Percentiles rank a stretch among this genome's conserved stretches.
Evolutionary conservation across 2,113 vertebrate genomes (phyloP).

Genomic region (Nibea coibor): DNA sequence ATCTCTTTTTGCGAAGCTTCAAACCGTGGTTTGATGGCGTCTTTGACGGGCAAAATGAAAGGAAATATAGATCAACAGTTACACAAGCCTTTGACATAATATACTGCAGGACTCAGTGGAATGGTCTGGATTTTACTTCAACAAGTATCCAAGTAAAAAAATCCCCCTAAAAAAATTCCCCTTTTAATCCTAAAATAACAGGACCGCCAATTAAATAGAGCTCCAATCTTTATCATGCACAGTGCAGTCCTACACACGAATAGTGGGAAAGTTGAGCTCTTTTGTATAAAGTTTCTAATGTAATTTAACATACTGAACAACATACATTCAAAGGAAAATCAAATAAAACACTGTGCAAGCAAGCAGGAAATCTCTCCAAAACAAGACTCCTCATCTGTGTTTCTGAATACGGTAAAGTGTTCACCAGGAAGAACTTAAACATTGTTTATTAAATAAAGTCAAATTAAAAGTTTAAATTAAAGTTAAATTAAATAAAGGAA

Average conservation of each 20-base stretch:
- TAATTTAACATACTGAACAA: too few species aligned
- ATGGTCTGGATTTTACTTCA: not conserved
- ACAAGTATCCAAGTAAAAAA: not conserved
- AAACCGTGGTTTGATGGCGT: slow-evolving; percentile 51
- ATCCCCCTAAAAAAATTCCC: too few species aligned
- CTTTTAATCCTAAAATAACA: slow-evolving; percentile 11
- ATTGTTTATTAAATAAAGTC: not conserved
- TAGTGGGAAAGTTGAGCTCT: not conserved
- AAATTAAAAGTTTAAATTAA: too few species aligned
- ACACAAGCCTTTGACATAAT: slow-evolving; percentile 15
- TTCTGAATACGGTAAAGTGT: not conserved
- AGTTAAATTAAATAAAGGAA: too few species aligned
- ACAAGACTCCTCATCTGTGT: too few species aligned
- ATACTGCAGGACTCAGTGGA: not conserved
- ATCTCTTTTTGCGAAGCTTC: slow-evolving; percentile 52
- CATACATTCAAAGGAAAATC: not conserved
- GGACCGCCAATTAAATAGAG: not conserved
- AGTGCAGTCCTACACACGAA: not conserved
- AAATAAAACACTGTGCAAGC: not conserved
- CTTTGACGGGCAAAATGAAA: slow-evolving; percentile 61
- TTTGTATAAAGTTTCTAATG: too few species aligned
- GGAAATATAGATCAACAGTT: slow-evolving; percentile 10
- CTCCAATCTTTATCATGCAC: not conserved
- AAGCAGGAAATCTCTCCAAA: not conserved
- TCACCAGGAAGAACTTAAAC: not conserved